Conservation (phyloP, 1,140 invertebrate genomes). For the Dinothrombium tinctorium region DNA sequence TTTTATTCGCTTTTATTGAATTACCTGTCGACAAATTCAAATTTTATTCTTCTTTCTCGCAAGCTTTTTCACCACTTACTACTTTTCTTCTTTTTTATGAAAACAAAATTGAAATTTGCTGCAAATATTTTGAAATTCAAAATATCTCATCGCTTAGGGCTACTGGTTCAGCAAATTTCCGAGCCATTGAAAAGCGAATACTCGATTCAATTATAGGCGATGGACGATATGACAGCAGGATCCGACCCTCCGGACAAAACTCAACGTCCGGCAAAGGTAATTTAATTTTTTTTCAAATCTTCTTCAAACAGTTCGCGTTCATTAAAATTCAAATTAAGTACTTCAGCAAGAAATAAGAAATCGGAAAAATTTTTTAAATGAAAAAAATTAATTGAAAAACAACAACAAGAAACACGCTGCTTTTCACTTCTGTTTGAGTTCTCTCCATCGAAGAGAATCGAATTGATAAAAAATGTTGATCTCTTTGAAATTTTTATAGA, state of each 20-base stretch:
- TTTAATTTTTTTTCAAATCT: no score
- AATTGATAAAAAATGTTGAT: no score
- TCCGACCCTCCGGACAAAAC: constrained; percentile 67
- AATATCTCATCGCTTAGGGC: not conserved
- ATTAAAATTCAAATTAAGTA: no score
- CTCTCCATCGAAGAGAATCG: no score
- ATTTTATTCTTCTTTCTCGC: not conserved
- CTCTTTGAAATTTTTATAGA: no score
- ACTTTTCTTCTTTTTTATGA: not conserved
- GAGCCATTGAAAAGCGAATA: constrained; percentile 77
- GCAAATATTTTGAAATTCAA: not conserved
- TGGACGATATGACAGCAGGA: constrained; percentile 66
- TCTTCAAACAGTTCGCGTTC: no score
- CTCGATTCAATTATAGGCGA: constrained; percentile 70
- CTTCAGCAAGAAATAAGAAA: no score
- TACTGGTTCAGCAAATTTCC: constrained; percentile 36
- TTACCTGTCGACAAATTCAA: not conserved
- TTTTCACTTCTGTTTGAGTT: no score
- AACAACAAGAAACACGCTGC: no score
- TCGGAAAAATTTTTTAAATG: no score
- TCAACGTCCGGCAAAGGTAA: constrained; percentile 43
- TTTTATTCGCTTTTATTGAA: not conserved
- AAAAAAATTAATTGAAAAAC: no score
- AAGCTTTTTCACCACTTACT: not conserved
- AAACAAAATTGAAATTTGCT: not conserved